Conservation (phyloP, 2,888 invertebrate species). For the Pedicia rivosa region DNA sequence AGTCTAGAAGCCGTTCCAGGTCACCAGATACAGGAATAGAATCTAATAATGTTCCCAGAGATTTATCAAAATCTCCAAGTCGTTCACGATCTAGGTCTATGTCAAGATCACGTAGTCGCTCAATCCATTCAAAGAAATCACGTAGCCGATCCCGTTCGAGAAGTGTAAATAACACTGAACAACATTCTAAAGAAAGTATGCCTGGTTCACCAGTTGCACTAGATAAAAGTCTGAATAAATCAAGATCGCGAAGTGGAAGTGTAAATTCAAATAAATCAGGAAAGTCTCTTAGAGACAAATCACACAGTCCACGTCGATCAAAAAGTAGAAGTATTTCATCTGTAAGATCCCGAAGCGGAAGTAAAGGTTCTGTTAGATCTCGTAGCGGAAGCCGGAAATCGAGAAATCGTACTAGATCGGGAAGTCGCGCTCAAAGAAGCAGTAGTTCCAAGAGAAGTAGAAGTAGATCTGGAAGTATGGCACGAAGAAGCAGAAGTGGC, state of each 20-base stretch:
- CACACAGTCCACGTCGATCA: slow-evolving; percentile 8
- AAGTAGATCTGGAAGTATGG: slow-evolving; percentile 14
- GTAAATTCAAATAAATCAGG: slow-evolving; percentile 9
- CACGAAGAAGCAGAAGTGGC: slow-evolving; percentile 16
- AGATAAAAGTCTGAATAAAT: no score
- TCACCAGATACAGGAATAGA: slow-evolving; percentile 12
- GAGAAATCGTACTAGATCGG: neutral
- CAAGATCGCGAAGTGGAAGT: slow-evolving; percentile 11
- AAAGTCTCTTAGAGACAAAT: slow-evolving; percentile 10
- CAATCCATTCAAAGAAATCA: neutral
- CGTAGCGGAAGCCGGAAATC: slow-evolving; percentile 9
- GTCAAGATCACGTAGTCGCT: neutral
- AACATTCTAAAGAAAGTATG: neutral
- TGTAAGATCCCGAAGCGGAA: slow-evolving; percentile 6
- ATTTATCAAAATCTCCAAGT: slow-evolving; percentile 9
- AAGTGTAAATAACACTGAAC: neutral
- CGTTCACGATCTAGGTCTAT: slow-evolving; percentile 8
- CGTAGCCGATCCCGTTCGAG: slow-evolving; percentile 1
- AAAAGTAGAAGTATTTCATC: slow-evolving; percentile 1
- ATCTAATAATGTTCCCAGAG: no score
- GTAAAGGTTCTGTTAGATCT: slow-evolving; percentile 9
- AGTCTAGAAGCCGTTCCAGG: slow-evolving; percentile 10
- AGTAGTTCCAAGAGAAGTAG: slow-evolving; percentile 20
- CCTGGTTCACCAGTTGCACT: no score
- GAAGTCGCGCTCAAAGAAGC: slow-evolving; percentile 16